Percentiles rank a stretch among this genome's conserved stretches.
Evolutionary conservation across 2,113 vertebrate genomes (phyloP).

Genomic region (Passer montanus): DNA sequence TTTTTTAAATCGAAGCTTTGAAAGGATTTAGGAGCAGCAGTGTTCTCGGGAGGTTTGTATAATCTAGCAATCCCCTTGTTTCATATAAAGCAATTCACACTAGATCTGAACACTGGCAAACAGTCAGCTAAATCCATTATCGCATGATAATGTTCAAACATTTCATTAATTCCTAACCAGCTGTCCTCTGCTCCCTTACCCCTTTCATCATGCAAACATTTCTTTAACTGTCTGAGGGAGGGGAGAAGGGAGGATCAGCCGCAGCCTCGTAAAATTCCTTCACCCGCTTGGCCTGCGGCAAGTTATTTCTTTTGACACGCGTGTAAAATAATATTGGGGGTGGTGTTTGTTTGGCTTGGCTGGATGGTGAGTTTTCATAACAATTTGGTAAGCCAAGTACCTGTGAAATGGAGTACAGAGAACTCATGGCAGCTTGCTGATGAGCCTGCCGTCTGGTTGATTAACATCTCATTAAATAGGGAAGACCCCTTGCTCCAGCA

Average conservation of each 20-base stretch:
- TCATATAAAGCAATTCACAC: conserved; percentile 3
- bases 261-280: conserved; percentile 53
- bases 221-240: conserved; percentile 59
- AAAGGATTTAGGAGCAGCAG: neutral
- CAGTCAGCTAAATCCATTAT: conserved; percentile 58
- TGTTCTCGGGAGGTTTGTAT: neutral
- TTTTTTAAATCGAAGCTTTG: neutral
- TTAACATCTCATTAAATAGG: neutral
- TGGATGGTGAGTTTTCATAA: conserved; percentile 43
- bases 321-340: conserved; percentile 51
- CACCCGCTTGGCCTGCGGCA: conserved; percentile 26
- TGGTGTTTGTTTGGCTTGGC: conserved; percentile 63
- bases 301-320: conserved; percentile 63
- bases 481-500: neutral
- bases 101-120: conserved; percentile 42
- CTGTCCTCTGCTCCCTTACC: conserved; percentile 54
- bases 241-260: conserved; percentile 57
- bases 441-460: neutral
- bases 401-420: conserved; percentile 15
- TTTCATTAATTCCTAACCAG: conserved; percentile 65
- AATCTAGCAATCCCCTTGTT: neutral
- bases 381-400: conserved; percentile 55
- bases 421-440: neutral
- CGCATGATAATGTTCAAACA: conserved; percentile 51
- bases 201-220: conserved; percentile 59